Percentiles rank a stretch among this genome's conserved stretches.
Evolutionary conservation across 1,140 invertebrate species (phyloP).

Genomic region (Proctacanthus coquilletti): DNA sequence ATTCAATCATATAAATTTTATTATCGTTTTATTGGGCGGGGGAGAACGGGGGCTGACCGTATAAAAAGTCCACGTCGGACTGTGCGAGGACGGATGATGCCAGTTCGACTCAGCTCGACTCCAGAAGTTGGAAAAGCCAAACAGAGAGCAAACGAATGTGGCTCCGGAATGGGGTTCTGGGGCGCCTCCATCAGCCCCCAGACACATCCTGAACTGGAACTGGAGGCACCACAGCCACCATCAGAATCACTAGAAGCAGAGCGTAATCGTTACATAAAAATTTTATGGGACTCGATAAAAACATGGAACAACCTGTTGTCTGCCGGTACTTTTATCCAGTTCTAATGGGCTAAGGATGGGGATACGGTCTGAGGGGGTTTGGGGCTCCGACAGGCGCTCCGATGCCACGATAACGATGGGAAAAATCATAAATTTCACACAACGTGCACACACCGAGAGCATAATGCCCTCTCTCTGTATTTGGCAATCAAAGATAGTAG

Average conservation of each 20-base stretch:
- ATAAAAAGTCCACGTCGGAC: too few species aligned
- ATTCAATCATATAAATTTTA: conserved; percentile 4
- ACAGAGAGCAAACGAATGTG: too few species aligned
- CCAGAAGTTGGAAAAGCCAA: too few species aligned
- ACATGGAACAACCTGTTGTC: conserved; percentile 3
- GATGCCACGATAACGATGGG: neutral
- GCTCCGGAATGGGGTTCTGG: too few species aligned
- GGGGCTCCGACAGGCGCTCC: neutral
- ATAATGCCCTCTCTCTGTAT: too few species aligned
- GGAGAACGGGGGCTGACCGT: neutral
- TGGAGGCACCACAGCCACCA: neutral
- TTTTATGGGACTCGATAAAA: conserved; percentile 1
- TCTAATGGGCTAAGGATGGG: conserved; percentile 2
- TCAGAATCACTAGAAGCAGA: neutral
- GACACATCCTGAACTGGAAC: neutral
- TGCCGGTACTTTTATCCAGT: neutral
- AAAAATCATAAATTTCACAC: conserved; percentile 1
- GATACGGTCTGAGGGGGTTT: neutral
- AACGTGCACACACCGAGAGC: too few species aligned
- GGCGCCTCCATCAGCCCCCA: too few species aligned
- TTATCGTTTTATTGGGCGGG: conserved; percentile 1
- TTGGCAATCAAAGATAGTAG: too few species aligned
- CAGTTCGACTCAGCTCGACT: too few species aligned
- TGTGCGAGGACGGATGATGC: too few species aligned
- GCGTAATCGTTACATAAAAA: conserved; percentile 4